These are phyloP conservation scores for Ips typographus DNA, from an alignment of 1,140 invertebrate species.

Conservation along the genomic window DNA sequence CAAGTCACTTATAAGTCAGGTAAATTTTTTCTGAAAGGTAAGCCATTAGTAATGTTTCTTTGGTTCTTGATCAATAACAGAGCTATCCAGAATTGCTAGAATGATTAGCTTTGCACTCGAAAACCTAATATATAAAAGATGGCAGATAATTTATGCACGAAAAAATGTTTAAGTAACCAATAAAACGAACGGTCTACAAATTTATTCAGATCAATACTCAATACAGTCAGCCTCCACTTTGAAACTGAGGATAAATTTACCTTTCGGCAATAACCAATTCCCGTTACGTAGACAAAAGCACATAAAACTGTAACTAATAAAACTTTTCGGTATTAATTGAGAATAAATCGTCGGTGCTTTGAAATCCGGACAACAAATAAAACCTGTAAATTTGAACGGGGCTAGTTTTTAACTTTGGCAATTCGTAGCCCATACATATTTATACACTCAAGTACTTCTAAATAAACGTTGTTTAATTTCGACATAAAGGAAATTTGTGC, in stretches of 20 bases:
- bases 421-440: slow-evolving; percentile 17
- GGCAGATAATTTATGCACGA: too few species aligned
- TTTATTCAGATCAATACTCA: neutral
- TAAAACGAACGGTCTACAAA: neutral
- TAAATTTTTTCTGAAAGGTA: too few species aligned
- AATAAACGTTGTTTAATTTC: slow-evolving; percentile 13
- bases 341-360: slow-evolving; percentile 2
- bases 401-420: slow-evolving; percentile 20
- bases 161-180: too few species aligned
- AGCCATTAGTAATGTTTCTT: too few species aligned
- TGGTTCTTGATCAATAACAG: too few species aligned
- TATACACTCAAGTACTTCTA: slow-evolving; percentile 8
- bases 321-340: slow-evolving; percentile 15
- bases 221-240: neutral
- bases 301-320: slow-evolving; percentile 10
- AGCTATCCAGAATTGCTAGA: too few species aligned
- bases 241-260: neutral
- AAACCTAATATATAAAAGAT: too few species aligned
- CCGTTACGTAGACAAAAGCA: slow-evolving; percentile 7
- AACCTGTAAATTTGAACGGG: slow-evolving; percentile 2
- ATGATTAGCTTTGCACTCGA: too few species aligned
- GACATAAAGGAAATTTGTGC: slow-evolving; percentile 13
- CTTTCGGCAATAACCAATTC: slow-evolving; percentile 9
- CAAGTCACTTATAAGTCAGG: too few species aligned
- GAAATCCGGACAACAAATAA: slow-evolving; percentile 13